Percentiles rank a stretch among this genome's conserved stretches.
phyloP scores from a whole-genome alignment of 1,140 invertebrate species.

The Drosophila rhopaloa region DNA sequence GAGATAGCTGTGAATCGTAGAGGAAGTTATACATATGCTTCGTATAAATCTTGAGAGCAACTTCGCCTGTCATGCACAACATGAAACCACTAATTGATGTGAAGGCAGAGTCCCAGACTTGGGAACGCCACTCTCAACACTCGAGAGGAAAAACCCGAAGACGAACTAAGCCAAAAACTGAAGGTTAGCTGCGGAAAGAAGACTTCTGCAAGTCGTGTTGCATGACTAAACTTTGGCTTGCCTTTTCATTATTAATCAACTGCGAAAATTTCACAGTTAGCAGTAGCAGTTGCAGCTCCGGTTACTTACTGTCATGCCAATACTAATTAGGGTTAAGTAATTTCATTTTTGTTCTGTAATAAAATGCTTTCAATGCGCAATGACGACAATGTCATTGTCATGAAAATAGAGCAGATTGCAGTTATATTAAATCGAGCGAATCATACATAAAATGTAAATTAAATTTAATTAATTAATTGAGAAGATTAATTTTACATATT shows the following conservation, averaged over 20 bases:
- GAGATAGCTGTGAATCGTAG: slow-evolving; percentile 14
- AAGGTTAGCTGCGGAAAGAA: slow-evolving; percentile 26
- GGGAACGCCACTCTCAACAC: slow-evolving; percentile 30
- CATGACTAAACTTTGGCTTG: slow-evolving; percentile 41
- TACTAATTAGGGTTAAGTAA: slow-evolving; percentile 79
- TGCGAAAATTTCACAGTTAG: slow-evolving; percentile 42
- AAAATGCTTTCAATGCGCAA: background rate
- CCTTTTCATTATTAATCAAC: slow-evolving; percentile 54
- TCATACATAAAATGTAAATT: background rate
- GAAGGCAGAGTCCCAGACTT: slow-evolving; percentile 56
- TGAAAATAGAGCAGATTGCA: background rate
- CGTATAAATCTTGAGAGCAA: slow-evolving; percentile 76
- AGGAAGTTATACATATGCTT: slow-evolving; percentile 63
- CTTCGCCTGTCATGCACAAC: slow-evolving; percentile 70
- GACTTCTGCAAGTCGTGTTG: slow-evolving; percentile 34
- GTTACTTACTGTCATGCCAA: slow-evolving; percentile 49
- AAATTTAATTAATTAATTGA: background rate
- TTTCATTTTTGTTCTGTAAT: slow-evolving; percentile 19
- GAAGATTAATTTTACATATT: background rate
- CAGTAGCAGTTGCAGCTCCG: slow-evolving; percentile 48
- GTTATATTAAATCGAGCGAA: background rate
- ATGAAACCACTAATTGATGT: slow-evolving; percentile 82
- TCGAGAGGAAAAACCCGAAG: slow-evolving; percentile 11
- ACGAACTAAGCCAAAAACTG: slow-evolving; percentile 30
- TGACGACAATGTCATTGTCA: background rate